Percentiles rank a stretch among this genome's conserved stretches.
phyloP scores from a whole-genome alignment of 2,888 invertebrate species.

The Globia sparganii region DNA sequence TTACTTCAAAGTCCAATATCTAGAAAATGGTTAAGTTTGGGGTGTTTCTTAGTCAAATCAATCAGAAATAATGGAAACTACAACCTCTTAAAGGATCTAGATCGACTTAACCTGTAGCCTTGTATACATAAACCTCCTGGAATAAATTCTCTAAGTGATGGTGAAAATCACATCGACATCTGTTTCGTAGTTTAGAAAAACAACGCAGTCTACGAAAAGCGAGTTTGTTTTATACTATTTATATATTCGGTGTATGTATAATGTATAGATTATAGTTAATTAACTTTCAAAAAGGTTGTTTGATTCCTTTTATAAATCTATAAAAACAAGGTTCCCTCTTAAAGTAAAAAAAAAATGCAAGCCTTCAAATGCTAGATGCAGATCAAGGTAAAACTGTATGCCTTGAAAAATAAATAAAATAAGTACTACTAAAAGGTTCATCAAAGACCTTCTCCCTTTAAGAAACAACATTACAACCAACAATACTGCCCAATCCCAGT shows the following conservation, averaged over 20 bases:
- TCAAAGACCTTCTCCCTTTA: background rate
- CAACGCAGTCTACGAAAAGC: too few relatives aligned
- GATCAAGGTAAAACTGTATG: background rate
- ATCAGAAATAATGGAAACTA: too few relatives aligned
- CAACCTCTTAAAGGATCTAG: too few relatives aligned
- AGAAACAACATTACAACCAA: slow-evolving; percentile 17
- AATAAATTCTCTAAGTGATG: background rate
- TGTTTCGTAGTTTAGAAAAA: too few relatives aligned
- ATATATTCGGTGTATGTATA: too few relatives aligned
- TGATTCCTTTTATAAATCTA: background rate
- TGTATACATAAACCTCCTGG: background rate
- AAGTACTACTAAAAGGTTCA: background rate
- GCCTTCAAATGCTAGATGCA: background rate
- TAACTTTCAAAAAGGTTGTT: background rate
- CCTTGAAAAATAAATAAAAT: too few relatives aligned
- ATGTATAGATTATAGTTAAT: too few relatives aligned
- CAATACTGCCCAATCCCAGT: slow-evolving; percentile 28
- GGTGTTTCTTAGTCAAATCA: too few relatives aligned
- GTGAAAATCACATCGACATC: background rate
- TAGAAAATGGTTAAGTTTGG: too few relatives aligned
- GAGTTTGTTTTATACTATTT: background rate
- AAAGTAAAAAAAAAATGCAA: background rate
- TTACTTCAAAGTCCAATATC: too few relatives aligned
- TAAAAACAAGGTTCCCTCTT: background rate
- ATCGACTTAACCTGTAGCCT: too few relatives aligned